These are phyloP conservation scores for Spisula solida DNA, from an alignment of 2,888 invertebrate genomes.

Conservation along the genomic window DNA sequence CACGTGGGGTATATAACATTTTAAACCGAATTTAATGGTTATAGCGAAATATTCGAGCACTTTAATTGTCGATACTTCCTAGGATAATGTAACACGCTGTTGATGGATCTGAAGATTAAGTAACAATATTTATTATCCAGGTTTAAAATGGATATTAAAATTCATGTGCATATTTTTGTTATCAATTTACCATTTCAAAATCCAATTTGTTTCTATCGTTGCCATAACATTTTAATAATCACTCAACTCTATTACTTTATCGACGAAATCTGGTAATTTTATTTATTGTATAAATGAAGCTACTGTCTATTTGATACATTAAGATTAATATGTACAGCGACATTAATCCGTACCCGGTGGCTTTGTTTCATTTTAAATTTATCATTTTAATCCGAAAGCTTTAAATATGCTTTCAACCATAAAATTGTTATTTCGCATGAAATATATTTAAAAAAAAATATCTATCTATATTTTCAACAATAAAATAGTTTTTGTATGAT, in stretches of 20 bases:
- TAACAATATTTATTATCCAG: slow-evolving; percentile 4
- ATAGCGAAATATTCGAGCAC: not conserved
- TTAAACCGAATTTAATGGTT: slow-evolving; percentile 26
- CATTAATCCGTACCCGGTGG: not conserved
- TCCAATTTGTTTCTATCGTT: not conserved
- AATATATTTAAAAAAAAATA: no score
- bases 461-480: no score
- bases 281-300: slow-evolving; percentile 15
- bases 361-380: not conserved
- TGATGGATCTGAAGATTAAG: not conserved
- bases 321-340: not conserved
- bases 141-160: slow-evolving; percentile 5
- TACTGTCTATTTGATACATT: slow-evolving; percentile 13
- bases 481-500: no score
- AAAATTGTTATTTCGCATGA: no score
- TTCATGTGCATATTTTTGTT: not conserved
- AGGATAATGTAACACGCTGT: not conserved
- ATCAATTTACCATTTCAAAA: not conserved
- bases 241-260: not conserved
- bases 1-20: slow-evolving; percentile 27
- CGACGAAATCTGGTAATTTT: not conserved
- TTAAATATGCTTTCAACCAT: not conserved
- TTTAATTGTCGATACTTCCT: not conserved
- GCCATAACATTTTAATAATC: not conserved
- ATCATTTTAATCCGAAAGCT: not conserved